Conservation (phyloP, 2,888 invertebrate species). For the Eledona agricola region DNA sequence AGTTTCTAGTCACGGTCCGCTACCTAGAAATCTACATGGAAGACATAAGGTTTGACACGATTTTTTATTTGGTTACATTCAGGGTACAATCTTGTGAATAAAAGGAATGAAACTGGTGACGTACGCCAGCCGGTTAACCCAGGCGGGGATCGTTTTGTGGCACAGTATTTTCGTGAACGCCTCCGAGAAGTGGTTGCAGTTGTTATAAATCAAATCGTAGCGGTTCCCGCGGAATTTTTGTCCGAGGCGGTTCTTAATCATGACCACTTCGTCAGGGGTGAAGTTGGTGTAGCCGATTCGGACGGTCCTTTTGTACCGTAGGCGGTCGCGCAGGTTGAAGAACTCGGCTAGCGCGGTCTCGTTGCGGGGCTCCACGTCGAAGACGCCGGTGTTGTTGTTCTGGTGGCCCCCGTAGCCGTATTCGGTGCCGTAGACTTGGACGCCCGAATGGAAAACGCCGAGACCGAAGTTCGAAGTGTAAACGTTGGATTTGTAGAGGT, state of each 20-base stretch:
- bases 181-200: slow-evolving; percentile 23
- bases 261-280: slow-evolving; percentile 8
- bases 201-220: slow-evolving; percentile 17
- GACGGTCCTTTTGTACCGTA: slow-evolving; percentile 5
- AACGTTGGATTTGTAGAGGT: slow-evolving; percentile 21
- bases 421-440: slow-evolving; percentile 16
- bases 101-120: slow-evolving; percentile 13
- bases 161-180: slow-evolving; percentile 18
- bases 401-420: slow-evolving; percentile 23
- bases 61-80: slow-evolving; percentile 14
- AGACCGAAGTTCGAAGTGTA: slow-evolving; percentile 10
- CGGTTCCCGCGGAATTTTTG: slow-evolving; percentile 10
- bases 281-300: slow-evolving; percentile 13
- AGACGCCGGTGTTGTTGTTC: slow-evolving; percentile 5
- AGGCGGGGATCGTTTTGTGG: slow-evolving; percentile 10
- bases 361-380: slow-evolving; percentile 16
- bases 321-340: slow-evolving; percentile 10
- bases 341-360: slow-evolving; percentile 4
- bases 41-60: slow-evolving; percentile 72
- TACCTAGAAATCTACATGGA: slow-evolving; percentile 98
- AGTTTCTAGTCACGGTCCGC: slow-evolving; percentile 94
- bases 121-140: slow-evolving; percentile 20
- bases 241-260: slow-evolving; percentile 3
- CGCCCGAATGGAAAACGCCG: slow-evolving; percentile 19
- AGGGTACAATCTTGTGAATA: slow-evolving; percentile 11